Evolutionary conservation across 1,140 invertebrate genomes (phyloP), one percentile per base, ranked within the genome.

Genomic region (Drosophila kurseongensis): DNA sequence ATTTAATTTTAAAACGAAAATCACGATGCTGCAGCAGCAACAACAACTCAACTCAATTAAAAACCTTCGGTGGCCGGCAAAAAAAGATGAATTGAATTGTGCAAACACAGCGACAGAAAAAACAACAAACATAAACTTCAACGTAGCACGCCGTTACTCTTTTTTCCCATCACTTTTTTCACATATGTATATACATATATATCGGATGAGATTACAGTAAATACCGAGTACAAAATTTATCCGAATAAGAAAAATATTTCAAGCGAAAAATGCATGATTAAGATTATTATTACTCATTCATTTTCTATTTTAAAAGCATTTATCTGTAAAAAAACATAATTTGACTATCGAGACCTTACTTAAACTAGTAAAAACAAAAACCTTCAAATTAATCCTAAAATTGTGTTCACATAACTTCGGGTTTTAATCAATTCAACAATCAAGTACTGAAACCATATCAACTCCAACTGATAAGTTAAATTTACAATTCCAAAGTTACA

Each of bases 1-100:
- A 83, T 83, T 83, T 88, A 89, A 89, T 83, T 88, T 79, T 50
- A 61, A 59, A 76, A 76, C 73, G 75, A 83, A 86, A 83, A 79
- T 84, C 72, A 68, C 66, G 52, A 66, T 77, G 67, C 48, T 32
- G 51, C 52, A 62, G 8, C 52, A 52, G 9, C 62, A 45, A 48
- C 52, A 54, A 29, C 36, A 63, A 38, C 69, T 83, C 67, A 89
- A 88, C 83, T 88, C 84, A 88, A 88, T 88, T 88, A 89, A 88
- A 73, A 89, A 80, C 79, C 63, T 74, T 62, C 84, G 60, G 36
- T 54, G 63, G 67, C 62, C 56, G 63, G 66, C 78, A 54, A 67
- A 80, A 80, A 69, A 82, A 55, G 29, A 67, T 72, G 68, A 72
- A 72, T 72, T 72, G 52, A 48, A 62, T 51, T 74, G 71, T 47